Evolutionary conservation across 2,113 vertebrate species (phyloP), one percentile per base, ranked within the genome.

Genomic region (Stigmatopora argus): DNA sequence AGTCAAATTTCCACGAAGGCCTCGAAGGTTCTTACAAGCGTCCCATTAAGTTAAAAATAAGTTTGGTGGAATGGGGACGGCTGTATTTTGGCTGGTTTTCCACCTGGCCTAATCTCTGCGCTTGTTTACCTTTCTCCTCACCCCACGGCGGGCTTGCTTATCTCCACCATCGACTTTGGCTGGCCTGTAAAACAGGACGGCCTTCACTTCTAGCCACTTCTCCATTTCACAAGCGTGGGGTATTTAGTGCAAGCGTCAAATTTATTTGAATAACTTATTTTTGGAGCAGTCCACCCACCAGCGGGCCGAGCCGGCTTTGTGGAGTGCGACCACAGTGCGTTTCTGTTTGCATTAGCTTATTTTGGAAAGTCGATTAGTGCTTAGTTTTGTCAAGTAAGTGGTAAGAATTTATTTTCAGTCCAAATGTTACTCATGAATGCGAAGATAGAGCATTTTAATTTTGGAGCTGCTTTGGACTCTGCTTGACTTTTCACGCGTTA

Each of bases 121-220:
- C 69, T 72, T 88, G 83, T 87, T 87, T 86, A 86, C 83, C 78
- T 74, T 78, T 71, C 73, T 9, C 66, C 62, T 62, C 66, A 17
- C 23, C 26, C 53, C 35, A 49, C 65, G 46, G 73, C 76, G 31
- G 18, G 69, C 67, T 62, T 53, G 68, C 72, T 84, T 87, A 84
- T 84, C 81, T 71, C 66, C 65, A 35, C 62, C 72, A 86, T 84
- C 79, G 5, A 63, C 69, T 59, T 69, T 71, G 67, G 51, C 63
- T 70, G 34, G 44, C 38, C 64, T 67, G 62, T 75, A 81, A 75
- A 66, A 79, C 55, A 67, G 78, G 45, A 58, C 80, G 77, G 55
- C 62, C 62, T 69, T 70, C 74, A 64, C 64, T 69, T 75, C 56
- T 65, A 73, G 67, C 56, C 63, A 78, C 79, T 87, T 86, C 80